Evolutionary conservation across 2,797 vertebrate species (phyloP), one percentile per base, ranked within the genome.

Genomic region (Paguma larvata): DNA sequence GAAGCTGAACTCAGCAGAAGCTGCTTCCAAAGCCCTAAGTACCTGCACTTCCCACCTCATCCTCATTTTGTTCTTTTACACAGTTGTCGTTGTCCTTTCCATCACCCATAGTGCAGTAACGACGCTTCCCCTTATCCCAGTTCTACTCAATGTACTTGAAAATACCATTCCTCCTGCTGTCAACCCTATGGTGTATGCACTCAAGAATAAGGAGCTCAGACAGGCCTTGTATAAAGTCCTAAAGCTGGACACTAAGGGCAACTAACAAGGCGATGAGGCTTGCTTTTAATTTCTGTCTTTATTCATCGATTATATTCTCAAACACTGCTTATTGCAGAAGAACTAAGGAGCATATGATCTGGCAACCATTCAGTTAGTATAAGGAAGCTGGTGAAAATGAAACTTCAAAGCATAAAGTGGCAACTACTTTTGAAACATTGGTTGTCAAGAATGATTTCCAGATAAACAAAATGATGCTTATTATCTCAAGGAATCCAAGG

Each of bases 31-130:
- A n/a, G 92, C 94, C 3, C 23, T 97, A 18, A 93, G 63, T 53
- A 98, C 96, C 9, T 98, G 94, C 1, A 95, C 78, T 12, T 89
- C 96, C 7, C 96, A 97, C 46, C 91, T 95, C 53, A 79, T 84
- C 0, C 53, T 97, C 14, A 96, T 96, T 3, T 0, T 97, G 1
- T 72, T 96, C 44, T 95, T 97, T 59, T 98, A 98, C 27, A 92
- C 92, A 1, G 89, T 88, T 6, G 62, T 97, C 1, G 10, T 98
- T 10, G 85, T 97, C 30, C 59, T 97, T 13, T 97, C 96, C 0
- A 59, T 97, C 10, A 86, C 73, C 11, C 97, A 89, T 5, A 30
- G 16, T 83, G 70, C 41, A 10, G 44, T 14, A 23, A 83, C 38
- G 18, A 70, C 27, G 2, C 3, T 91, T 44, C 85, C 97, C 0